Conservation (phyloP, 2,113 vertebrate species). For the Tachycineta bicolor region DNA sequence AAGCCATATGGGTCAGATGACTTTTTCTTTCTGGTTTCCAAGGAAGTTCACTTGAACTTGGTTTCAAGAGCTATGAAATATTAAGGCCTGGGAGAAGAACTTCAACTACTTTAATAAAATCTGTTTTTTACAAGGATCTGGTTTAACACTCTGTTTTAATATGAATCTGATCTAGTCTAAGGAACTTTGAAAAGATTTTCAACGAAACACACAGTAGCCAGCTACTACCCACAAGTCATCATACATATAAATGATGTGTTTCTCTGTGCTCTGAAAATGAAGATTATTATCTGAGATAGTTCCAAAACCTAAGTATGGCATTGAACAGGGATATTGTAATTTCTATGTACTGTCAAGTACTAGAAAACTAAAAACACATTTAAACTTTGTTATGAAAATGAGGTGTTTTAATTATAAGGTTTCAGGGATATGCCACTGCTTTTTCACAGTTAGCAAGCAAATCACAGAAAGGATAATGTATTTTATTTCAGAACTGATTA, state of each 20-base stretch:
- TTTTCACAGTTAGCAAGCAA: slow-evolving; percentile 11
- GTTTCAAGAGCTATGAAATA: not conserved
- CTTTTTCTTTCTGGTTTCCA: not conserved
- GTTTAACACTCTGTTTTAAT: not conserved
- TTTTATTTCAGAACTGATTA: slow-evolving; percentile 50
- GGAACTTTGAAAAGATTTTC: not conserved
- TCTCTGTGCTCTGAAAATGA: not conserved
- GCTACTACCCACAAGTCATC: not conserved
- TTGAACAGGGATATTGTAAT: not conserved
- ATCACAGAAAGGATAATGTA: not conserved
- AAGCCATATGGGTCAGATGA: not conserved
- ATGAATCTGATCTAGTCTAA: not conserved
- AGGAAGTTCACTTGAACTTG: not conserved
- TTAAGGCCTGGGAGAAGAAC: not conserved
- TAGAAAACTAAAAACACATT: not conserved
- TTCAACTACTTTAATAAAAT: not conserved
- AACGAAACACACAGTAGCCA: not conserved
- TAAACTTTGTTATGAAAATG: slow-evolving; percentile 1
- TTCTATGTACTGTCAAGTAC: not conserved
- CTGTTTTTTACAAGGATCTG: not conserved
- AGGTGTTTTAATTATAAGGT: not conserved
- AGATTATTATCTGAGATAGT: not conserved
- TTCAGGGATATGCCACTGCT: not conserved
- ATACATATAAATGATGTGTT: rapidly evolving
- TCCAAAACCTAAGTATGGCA: not conserved